phyloP scores from a whole-genome alignment of 2,797 vertebrate genomes.

The Chelon auratus region DNA sequence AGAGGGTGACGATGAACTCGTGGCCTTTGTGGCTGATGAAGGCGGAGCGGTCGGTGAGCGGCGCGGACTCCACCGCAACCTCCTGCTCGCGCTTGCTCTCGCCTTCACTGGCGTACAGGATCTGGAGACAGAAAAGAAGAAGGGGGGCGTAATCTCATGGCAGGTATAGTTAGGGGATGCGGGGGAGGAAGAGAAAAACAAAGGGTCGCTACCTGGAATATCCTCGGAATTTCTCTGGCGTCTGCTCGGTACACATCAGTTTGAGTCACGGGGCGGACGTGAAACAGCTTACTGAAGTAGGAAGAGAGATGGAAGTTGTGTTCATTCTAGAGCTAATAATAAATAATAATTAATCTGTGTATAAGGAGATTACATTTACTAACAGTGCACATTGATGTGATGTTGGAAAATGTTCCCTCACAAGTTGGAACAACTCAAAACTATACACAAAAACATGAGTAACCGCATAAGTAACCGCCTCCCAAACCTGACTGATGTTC shows the following conservation, averaged over 20 bases:
- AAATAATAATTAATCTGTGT: neutral
- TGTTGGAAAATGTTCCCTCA: no score
- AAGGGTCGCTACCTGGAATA: slow-evolving; percentile 91
- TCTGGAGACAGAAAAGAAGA: slow-evolving; percentile 76
- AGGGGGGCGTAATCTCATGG: neutral
- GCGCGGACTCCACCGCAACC: slow-evolving; percentile 82
- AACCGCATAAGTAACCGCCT: no score
- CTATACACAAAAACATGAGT: no score
- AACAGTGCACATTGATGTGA: no score
- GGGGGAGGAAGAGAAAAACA: neutral
- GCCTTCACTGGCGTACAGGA: slow-evolving; percentile 96
- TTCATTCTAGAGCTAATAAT: neutral
- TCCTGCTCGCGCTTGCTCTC: slow-evolving; percentile 96
- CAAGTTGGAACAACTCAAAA: no score
- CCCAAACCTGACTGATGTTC: no score
- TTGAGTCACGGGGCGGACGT: slow-evolving; percentile 96
- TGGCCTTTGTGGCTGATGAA: slow-evolving; percentile 97
- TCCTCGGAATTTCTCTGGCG: slow-evolving; percentile 94
- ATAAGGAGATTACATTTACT: neutral
- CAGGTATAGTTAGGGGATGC: neutral
- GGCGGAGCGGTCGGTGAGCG: slow-evolving; percentile 88
- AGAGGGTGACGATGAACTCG: slow-evolving; percentile 95
- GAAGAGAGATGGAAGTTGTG: neutral
- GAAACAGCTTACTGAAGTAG: slow-evolving; percentile 92
- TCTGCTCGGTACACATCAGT: slow-evolving; percentile 98